Conservation (phyloP, 1,140 invertebrate species). For the Eufriesea mexicana region DNA sequence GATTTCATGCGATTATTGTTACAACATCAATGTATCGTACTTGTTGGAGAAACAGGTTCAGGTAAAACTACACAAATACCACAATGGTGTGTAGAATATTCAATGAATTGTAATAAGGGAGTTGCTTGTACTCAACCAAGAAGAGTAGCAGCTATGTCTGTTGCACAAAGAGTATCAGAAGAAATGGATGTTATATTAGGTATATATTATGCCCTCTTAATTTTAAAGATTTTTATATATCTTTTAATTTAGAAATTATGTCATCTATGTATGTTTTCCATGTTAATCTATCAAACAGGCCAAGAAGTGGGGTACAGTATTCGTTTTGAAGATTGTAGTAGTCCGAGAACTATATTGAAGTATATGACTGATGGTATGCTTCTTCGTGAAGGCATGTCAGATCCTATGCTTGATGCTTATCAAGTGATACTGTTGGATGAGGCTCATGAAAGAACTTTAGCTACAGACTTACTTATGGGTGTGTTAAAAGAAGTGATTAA, state of each 20-base stretch:
- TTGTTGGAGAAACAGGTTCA: constrained; percentile 98
- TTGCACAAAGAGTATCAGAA: constrained; percentile 98
- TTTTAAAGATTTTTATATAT: not conserved
- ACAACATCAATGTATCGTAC: constrained; percentile 95
- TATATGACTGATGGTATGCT: constrained; percentile 99
- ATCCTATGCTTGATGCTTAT: constrained; percentile 98
- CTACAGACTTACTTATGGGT: constrained; percentile 99
- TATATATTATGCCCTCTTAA: constrained; percentile 40
- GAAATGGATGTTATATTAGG: constrained; percentile 98
- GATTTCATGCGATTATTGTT: constrained; percentile 97
- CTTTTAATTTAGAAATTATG: not conserved
- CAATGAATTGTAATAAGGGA: constrained; percentile 87
- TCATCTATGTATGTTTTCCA: constrained; percentile 9
- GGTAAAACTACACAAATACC: constrained; percentile 99
- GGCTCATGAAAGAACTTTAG: constrained; percentile 98
- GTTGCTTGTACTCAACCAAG: constrained; percentile 99
- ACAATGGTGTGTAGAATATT: constrained; percentile 97
- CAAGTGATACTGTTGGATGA: constrained; percentile 98
- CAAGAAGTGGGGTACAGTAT: constrained; percentile 99
- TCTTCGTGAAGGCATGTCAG: constrained; percentile 98
- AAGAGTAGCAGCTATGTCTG: constrained; percentile 99
- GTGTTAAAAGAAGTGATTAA: constrained; percentile 98
- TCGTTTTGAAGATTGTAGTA: constrained; percentile 99
- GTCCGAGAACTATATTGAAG: constrained; percentile 93
- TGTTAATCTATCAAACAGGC: constrained; percentile 80